Conservation (phyloP, 53 echinoderm and acorn worm species). For the Temnopleurus reevesii region DNA sequence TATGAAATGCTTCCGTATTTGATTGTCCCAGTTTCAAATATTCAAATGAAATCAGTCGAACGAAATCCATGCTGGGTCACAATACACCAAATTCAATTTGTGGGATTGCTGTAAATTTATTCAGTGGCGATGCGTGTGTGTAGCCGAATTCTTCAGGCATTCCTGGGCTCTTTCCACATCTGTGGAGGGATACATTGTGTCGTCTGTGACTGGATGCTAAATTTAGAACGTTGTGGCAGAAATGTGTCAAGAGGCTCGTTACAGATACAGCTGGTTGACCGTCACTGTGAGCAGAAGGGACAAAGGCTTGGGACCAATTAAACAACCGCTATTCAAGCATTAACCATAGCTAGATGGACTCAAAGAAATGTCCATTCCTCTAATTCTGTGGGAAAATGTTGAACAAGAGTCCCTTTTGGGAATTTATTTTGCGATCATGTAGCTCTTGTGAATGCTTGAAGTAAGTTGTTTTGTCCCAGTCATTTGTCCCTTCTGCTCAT, state of each 20-base stretch:
- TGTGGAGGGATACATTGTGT: not conserved
- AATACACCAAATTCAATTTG: conserved; percentile 6
- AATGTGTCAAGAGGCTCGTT: conserved; percentile 20
- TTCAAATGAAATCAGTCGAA: too few relatives aligned
- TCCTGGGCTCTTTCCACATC: not conserved
- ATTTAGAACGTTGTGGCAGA: conserved; percentile 21
- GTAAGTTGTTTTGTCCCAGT: too few relatives aligned
- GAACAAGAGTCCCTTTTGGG: too few relatives aligned
- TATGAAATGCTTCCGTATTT: not conserved
- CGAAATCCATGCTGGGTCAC: not conserved
- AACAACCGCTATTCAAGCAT: too few relatives aligned
- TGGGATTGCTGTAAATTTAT: not conserved
- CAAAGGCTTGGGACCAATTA: too few relatives aligned
- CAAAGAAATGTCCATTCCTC: too few relatives aligned
- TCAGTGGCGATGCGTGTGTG: not conserved
- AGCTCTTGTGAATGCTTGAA: too few relatives aligned
- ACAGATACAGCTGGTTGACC: not conserved
- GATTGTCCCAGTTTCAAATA: not conserved
- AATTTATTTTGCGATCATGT: too few relatives aligned
- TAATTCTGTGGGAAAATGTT: too few relatives aligned
- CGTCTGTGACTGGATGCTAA: not conserved
- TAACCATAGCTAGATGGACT: too few relatives aligned
- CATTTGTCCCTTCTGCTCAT: too few relatives aligned
- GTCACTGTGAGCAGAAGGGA: too few relatives aligned
- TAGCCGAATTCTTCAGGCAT: not conserved